Evolutionary conservation across 2,113 vertebrate genomes (phyloP), one percentile per base, ranked within the genome.

Genomic region (Pseudopodoces humilis): DNA sequence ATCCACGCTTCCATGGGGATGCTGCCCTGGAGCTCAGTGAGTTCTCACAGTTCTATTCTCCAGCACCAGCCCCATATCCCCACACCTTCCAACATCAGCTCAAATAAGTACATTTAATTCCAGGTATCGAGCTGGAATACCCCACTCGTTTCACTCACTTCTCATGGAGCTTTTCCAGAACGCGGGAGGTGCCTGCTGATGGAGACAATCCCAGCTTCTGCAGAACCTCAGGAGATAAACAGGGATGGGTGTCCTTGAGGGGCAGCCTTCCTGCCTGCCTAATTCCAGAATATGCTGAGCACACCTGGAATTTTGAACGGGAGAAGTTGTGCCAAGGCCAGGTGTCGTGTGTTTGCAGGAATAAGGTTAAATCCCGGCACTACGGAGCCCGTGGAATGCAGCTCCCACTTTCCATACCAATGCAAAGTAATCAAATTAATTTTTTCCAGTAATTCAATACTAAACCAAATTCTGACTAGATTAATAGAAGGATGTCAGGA

Each of bases 181-280:
- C 0, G 1, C 0, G 0, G 62, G 83, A 70, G 81, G 69, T 0
- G 0, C 25, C 47, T 46, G 62, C 82, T 27, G 65, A 47, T 13
- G 62, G 75, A 79, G 76, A 47, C 62, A 71, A 55, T 19, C 44
- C 52, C 56, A 46, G 78, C 47, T 82, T 16, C 52, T 47, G 58
- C 70, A 75, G 74, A 6, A 30, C 44, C 65, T 68, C 49, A 10
- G 75, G 65, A 83, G 56, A 64, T 23, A 22, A 71, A 67, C 33
- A 1, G 70, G 35, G 70, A 55, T 0, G 1, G 68, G 53, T 19
- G 70, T n/a, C 83, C 76, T 86, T 86, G 81, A 91, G 80, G 4
- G 30, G 47, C 1, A 2, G 49, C 90, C 72, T 60, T 39, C 21
- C 86, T 69, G 39, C 41, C 37, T 1, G 0, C 68, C n/a, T 23